Evolutionary conservation across 2,888 invertebrate species (phyloP).

Genomic region (Drosophila hamatofila): DNA sequence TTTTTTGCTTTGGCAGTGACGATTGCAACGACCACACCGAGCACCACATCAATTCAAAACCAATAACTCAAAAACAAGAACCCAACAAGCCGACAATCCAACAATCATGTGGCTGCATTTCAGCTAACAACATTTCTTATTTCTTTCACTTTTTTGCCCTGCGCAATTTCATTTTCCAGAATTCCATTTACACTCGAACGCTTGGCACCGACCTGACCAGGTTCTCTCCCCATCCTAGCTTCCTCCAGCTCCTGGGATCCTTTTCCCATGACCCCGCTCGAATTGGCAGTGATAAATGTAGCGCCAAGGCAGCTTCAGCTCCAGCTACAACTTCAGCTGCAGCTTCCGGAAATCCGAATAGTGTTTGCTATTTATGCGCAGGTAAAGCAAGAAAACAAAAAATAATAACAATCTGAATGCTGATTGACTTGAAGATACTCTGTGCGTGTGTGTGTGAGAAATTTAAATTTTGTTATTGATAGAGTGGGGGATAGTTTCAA

Average conservation of each 20-base stretch:
- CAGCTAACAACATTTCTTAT: slow-evolving; percentile 53
- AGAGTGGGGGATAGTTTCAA: background rate
- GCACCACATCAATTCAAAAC: slow-evolving; percentile 71
- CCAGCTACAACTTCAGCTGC: slow-evolving; percentile 32
- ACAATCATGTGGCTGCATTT: slow-evolving; percentile 71
- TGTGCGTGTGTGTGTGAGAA: background rate
- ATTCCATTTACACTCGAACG: slow-evolving; percentile 76
- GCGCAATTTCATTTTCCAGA: slow-evolving; percentile 73
- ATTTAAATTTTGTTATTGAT: background rate
- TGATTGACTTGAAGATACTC: slow-evolving; percentile 10
- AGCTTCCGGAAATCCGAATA: slow-evolving; percentile 64
- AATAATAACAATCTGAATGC: background rate
- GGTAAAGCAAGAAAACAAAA: slow-evolving; percentile 43
- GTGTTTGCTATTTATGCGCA: slow-evolving; percentile 77
- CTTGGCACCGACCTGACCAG: slow-evolving; percentile 55
- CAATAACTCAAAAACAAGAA: slow-evolving; percentile 77
- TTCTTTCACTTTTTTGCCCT: slow-evolving; percentile 33
- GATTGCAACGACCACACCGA: slow-evolving; percentile 27
- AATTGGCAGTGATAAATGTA: slow-evolving; percentile 78
- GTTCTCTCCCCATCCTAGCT: background rate
- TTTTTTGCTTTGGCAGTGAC: background rate
- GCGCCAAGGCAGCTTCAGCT: slow-evolving; percentile 48
- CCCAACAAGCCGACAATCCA: slow-evolving; percentile 37
- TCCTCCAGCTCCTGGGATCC: background rate
- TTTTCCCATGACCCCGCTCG: slow-evolving; percentile 38